Evolutionary conservation across 2,797 vertebrate genomes (phyloP).

Genomic region (Manis pentadactyla): DNA sequence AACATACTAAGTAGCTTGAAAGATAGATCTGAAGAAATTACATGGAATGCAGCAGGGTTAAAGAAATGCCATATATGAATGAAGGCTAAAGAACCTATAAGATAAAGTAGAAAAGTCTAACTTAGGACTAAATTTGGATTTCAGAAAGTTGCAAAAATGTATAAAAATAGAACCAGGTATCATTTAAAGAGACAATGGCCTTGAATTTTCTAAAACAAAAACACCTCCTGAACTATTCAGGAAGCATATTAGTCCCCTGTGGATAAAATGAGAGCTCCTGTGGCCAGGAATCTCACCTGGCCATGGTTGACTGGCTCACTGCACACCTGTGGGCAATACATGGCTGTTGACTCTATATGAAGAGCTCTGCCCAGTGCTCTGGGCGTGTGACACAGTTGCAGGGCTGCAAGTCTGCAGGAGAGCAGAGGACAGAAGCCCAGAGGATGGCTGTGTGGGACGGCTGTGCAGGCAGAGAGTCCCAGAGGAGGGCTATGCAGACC

Average conservation of each 20-base stretch:
- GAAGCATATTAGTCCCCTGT: not conserved
- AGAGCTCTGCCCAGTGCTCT: too few species aligned
- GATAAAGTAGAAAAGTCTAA: not conserved
- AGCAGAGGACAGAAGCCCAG: too few species aligned
- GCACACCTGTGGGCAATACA: too few species aligned
- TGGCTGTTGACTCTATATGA: too few species aligned
- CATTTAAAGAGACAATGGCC: not conserved
- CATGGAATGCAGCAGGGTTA: not conserved
- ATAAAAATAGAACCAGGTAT: not conserved
- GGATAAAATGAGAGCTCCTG: too few species aligned
- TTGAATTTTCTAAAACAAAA: constrained; percentile 35
- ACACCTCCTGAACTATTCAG: not conserved
- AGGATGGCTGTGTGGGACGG: too few species aligned
- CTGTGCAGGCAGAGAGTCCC: too few species aligned
- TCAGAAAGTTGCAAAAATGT: not conserved
- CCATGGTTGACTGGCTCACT: too few species aligned
- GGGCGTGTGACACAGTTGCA: too few species aligned
- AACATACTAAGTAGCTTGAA: not conserved
- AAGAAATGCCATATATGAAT: not conserved
- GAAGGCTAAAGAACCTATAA: not conserved
- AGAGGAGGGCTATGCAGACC: too few species aligned
- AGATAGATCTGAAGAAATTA: not conserved
- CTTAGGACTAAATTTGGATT: not conserved
- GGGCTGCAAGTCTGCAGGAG: too few species aligned
- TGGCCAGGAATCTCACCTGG: too few species aligned